Percentiles rank a stretch among this genome's conserved stretches.
phyloP scores from a whole-genome alignment of 1,140 invertebrate species.

The Danaus melanippus region DNA sequence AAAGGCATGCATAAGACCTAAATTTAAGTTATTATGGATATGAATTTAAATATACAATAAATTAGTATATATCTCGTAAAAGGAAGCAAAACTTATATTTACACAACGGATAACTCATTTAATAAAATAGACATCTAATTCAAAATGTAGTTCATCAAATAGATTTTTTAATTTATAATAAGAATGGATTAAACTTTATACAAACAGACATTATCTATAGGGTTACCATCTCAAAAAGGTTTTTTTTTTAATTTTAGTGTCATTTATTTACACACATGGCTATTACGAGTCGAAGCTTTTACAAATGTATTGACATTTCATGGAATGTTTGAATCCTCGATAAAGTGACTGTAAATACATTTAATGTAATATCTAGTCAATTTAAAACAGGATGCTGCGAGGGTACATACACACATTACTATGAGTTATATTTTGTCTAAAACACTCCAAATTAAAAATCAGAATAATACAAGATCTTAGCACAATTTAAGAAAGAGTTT shows the following conservation, averaged over 20 bases:
- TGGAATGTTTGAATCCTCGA: constrained; percentile 67
- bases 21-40: constrained; percentile 44
- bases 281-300: constrained; percentile 59
- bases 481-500: constrained; percentile 32
- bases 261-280: constrained; percentile 41
- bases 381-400: constrained; percentile 49
- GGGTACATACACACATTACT: constrained; percentile 40
- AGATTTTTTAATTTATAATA: constrained; percentile 10
- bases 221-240: too few relatives aligned
- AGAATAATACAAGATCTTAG: constrained; percentile 44
- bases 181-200: constrained; percentile 5
- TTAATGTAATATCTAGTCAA: constrained; percentile 45
- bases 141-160: constrained; percentile 5
- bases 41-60: constrained; percentile 63
- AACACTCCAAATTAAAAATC: constrained; percentile 63
- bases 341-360: constrained; percentile 38
- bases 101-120: constrained; percentile 46
- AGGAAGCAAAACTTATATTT: constrained; percentile 66
- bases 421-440: constrained; percentile 43
- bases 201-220: constrained; percentile 11
- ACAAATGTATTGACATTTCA: constrained; percentile 54
- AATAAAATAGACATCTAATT: constrained; percentile 22
- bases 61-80: constrained; percentile 44
- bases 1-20: constrained; percentile 50
- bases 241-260: constrained; percentile 15